Evolutionary conservation across 1,140 invertebrate genomes (phyloP).

Genomic region (Calycopis cecrops): DNA sequence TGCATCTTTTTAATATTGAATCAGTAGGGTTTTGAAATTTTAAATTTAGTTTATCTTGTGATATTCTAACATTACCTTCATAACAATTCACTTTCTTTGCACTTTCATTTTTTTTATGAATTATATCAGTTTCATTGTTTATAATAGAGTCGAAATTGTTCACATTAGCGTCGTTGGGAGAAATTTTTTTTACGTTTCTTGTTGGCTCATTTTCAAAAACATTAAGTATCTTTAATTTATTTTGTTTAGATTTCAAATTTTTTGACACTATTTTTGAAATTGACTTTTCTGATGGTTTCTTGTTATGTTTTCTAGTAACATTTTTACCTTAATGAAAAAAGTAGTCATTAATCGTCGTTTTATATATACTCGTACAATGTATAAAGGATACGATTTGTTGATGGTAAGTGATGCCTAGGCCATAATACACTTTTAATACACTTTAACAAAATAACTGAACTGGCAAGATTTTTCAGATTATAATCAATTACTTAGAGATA

Average conservation of each 20-base stretch:
- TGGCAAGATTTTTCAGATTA: too few species aligned
- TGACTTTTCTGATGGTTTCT: constrained; percentile 10
- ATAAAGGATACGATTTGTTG: background rate
- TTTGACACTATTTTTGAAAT: constrained; percentile 10
- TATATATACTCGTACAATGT: too few species aligned
- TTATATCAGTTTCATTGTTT: constrained; percentile 8
- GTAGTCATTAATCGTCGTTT: constrained; percentile 9
- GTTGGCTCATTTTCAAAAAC: too few species aligned
- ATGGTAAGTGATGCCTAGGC: too few species aligned
- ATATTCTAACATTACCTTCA: background rate
- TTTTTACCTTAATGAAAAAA: constrained; percentile 30
- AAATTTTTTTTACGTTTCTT: too few species aligned
- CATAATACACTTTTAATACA: too few species aligned
- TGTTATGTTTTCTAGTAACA: constrained; percentile 29
- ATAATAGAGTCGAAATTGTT: too few species aligned
- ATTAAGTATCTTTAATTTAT: background rate
- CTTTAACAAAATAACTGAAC: too few species aligned
- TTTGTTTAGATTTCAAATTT: background rate
- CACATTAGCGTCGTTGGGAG: too few species aligned
- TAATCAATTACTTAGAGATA: too few species aligned
- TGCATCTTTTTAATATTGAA: constrained; percentile 24
- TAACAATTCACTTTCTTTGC: background rate
- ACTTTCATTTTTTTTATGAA: constrained; percentile 8
- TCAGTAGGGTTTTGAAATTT: constrained; percentile 26
- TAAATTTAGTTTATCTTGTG: constrained; percentile 20